Conservation (phyloP, 2,888 invertebrate species). For the Hedychridium roseum region DNA sequence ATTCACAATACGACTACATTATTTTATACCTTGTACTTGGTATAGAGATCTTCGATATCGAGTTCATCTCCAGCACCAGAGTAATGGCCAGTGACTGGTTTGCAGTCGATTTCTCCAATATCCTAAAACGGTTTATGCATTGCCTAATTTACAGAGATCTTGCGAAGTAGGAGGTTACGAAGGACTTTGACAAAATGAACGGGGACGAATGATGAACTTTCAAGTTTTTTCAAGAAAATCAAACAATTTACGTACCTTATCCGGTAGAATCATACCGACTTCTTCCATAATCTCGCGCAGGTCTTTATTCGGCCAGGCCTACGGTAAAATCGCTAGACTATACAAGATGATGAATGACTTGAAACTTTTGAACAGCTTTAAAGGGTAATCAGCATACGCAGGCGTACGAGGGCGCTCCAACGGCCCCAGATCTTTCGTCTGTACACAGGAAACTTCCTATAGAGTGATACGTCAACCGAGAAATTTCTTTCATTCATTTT, state of each 20-base stretch:
- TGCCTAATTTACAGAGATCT: neutral
- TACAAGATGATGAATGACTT: conserved; percentile 49
- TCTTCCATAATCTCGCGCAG: conserved; percentile 74
- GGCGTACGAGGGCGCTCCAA: no score
- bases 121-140: conserved; percentile 36
- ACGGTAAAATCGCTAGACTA: conserved; percentile 17
- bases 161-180: neutral
- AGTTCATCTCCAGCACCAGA: conserved; percentile 80
- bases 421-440: no score
- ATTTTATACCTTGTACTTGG: conserved; percentile 85
- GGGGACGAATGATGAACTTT: neutral
- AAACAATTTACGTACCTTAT: conserved; percentile 72
- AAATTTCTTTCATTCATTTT: no score
- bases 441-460: no score
- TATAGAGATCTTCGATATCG: conserved; percentile 93
- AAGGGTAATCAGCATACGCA: no score
- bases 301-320: conserved; percentile 13
- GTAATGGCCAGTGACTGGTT: conserved; percentile 73
- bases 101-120: conserved; percentile 66
- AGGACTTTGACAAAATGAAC: conserved; percentile 5
- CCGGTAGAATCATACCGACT: conserved; percentile 80
- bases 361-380: conserved; percentile 47
- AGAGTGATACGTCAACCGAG: no score
- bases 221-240: conserved; percentile 1
- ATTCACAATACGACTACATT: neutral